phyloP scores from a whole-genome alignment of 2,888 invertebrate species.

The Melieria crassipennis region DNA sequence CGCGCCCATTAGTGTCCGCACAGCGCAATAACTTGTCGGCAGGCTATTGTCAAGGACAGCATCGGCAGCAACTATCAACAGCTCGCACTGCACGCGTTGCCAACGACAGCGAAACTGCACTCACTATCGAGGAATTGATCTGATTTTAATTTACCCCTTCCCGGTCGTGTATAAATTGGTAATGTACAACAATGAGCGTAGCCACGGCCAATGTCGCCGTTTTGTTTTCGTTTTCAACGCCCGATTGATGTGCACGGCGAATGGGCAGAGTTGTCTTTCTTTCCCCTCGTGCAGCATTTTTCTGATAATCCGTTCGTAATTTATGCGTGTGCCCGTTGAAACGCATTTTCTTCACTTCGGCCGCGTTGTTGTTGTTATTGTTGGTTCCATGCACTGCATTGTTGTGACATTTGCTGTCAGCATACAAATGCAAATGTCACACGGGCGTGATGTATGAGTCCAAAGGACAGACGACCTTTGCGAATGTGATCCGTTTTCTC shows the following conservation, averaged over 20 bases:
- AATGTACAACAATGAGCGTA: too few species aligned
- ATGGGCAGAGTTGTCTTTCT: slow-evolving; percentile 37
- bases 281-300: slow-evolving; percentile 37
- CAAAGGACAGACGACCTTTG: slow-evolving; percentile 13
- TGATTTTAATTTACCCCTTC: slow-evolving; percentile 49
- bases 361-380: slow-evolving; percentile 28
- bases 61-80: slow-evolving; percentile 39
- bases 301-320: slow-evolving; percentile 55
- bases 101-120: slow-evolving; percentile 48
- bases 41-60: not conserved
- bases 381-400: slow-evolving; percentile 50
- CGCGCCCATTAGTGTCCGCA: not conserved
- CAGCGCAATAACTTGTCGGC: slow-evolving; percentile 13
- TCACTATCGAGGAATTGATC: slow-evolving; percentile 52
- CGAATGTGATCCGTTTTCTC: not conserved
- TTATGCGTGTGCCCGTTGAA: slow-evolving; percentile 47
- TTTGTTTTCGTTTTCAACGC: not conserved
- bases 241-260: not conserved
- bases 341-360: slow-evolving; percentile 18
- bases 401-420: slow-evolving; percentile 58
- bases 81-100: slow-evolving; percentile 38
- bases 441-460: slow-evolving; percentile 54
- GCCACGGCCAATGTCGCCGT: not conserved
- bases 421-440: slow-evolving; percentile 52
- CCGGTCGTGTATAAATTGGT: not conserved